Evolutionary conservation across 2,888 invertebrate genomes (phyloP), one percentile per base, ranked within the genome.

Genomic region (Orthosia gothica): DNA sequence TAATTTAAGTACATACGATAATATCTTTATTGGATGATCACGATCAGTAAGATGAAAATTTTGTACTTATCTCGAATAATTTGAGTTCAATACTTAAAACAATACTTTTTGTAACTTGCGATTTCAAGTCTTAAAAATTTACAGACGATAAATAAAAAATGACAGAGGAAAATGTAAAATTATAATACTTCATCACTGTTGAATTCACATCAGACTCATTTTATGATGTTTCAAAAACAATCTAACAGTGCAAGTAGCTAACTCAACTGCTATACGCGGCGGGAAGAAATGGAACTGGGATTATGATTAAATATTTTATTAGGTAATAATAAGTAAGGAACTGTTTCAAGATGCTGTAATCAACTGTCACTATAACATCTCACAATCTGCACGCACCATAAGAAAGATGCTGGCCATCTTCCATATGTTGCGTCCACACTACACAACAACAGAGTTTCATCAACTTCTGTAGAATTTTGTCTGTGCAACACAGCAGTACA

Each of bases 31-130:
- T 85, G 85, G 84, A 83, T 89, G 83, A 86, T 79, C 70, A 83
- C 88, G 83, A 86, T 79, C 70, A 66, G 77, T 79, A 61, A 76
- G 26, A 58, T 76, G 69, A 78, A 81, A 76, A 59, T 82, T 91
- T 91, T 91, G 88, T 90, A 89, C 91, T 90, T 87, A 85, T 76
- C 76, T 86, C 83, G 83, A 88, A 88, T 87, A 79, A 81, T 81
- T 79, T 86, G 76, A 81, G 76, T 88, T 88, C 79, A 87, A 83
- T 88, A 72, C 82, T 86, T 78, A 86, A 88, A 86, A 86, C 77
- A 82, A 83, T 83, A 80, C 73, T 79, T 64, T 63, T 62, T 65
- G 45, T 71, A 70, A 45, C 59, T 54, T 71, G 45, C 73, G 61
- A 71, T 85, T 82, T 70, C 78, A 79, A 83, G 66, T 76, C 55